phyloP scores from a whole-genome alignment of 2,888 invertebrate genomes.

The Sceliomorpha sp. region DNA sequence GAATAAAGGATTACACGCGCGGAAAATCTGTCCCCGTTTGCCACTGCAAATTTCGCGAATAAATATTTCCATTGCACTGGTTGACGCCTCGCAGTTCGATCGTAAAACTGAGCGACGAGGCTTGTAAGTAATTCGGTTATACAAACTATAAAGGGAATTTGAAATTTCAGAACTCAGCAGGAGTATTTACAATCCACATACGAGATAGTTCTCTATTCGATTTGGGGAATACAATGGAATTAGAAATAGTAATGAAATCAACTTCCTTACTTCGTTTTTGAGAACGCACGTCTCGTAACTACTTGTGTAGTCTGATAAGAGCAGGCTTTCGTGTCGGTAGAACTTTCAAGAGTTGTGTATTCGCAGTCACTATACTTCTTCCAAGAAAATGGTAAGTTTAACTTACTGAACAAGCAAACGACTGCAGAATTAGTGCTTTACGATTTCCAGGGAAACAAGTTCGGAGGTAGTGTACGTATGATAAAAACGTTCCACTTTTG shows the following conservation, averaged over 20 bases:
- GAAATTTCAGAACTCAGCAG: slow-evolving; percentile 36
- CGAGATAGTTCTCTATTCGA: slow-evolving; percentile 24
- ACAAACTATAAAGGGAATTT: slow-evolving; percentile 34
- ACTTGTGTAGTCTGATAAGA: slow-evolving; percentile 29
- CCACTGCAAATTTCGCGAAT: slow-evolving; percentile 56
- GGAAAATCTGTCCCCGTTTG: background rate
- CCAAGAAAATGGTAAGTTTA: slow-evolving; percentile 15
- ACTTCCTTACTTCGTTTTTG: slow-evolving; percentile 22
- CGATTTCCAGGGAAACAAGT: slow-evolving; percentile 21
- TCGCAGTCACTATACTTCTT: slow-evolving; percentile 19
- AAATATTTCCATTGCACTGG: slow-evolving; percentile 56
- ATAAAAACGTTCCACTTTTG: slow-evolving; percentile 3
- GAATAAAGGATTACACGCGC: background rate
- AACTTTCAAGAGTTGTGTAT: slow-evolving; percentile 32
- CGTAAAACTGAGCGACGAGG: slow-evolving; percentile 33
- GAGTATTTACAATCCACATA: slow-evolving; percentile 39
- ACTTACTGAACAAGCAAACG: slow-evolving; percentile 24
- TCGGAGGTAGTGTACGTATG: slow-evolving; percentile 17
- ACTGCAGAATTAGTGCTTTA: slow-evolving; percentile 22
- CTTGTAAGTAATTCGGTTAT: slow-evolving; percentile 42
- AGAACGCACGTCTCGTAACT: slow-evolving; percentile 22
- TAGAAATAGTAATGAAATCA: slow-evolving; percentile 28
- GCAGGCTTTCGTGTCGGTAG: slow-evolving; percentile 26
- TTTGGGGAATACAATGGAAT: slow-evolving; percentile 27
- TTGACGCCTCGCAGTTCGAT: slow-evolving; percentile 14